Percentiles rank a stretch among this genome's conserved stretches.
Conservation (phyloP, 2,797 vertebrate genomes). For the Otolemur crassicaudatus region DNA sequence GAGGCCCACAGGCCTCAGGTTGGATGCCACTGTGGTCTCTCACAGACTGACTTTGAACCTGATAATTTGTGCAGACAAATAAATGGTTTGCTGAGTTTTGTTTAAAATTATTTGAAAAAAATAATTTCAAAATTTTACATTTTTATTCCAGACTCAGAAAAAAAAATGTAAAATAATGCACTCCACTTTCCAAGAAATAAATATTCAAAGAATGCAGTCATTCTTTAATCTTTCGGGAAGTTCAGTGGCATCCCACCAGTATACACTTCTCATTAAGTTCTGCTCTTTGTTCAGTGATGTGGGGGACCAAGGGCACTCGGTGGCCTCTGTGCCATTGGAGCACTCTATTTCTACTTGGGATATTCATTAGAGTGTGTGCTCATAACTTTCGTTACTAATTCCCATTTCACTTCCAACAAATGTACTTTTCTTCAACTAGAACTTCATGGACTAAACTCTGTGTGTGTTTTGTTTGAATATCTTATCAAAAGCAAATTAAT, state of each 20-base stretch:
- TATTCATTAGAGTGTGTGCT: not conserved
- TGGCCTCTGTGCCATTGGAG: not conserved
- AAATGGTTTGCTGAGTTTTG: not conserved
- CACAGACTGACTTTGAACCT: not conserved
- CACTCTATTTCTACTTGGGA: not conserved
- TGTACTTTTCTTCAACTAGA: not conserved
- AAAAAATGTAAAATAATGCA: not conserved
- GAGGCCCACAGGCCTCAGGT: too few species aligned
- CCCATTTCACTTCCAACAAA: not conserved
- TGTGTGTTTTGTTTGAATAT: not conserved
- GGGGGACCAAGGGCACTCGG: fast-evolving
- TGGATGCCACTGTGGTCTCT: not conserved
- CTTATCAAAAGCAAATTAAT: not conserved
- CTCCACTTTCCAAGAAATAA: not conserved
- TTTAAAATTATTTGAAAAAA: not conserved
- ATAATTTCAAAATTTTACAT: not conserved
- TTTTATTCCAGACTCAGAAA: not conserved
- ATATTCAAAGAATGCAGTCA: not conserved
- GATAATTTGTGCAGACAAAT: not conserved
- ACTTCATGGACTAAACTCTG: not conserved
- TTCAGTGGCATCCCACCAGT: not conserved
- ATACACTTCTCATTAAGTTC: not conserved
- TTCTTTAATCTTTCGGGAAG: not conserved
- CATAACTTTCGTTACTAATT: not conserved
- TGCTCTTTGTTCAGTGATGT: not conserved